Conservation (phyloP, 1,140 invertebrate genomes). For the Matsumurasca onukii region DNA sequence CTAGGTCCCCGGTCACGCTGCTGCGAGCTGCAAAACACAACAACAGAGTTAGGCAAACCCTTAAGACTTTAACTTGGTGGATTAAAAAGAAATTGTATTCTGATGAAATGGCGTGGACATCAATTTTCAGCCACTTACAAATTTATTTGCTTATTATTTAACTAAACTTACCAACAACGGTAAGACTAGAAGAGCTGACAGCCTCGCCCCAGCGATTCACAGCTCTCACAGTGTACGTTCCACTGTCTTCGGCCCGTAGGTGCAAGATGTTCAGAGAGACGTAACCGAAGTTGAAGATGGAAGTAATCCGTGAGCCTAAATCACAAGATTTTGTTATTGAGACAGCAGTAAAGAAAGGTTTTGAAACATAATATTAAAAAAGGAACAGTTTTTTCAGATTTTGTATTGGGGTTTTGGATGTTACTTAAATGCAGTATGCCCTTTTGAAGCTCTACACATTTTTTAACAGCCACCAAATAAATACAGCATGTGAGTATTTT, state of each 20-base stretch:
- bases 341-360: neutral
- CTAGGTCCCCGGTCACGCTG: conserved; percentile 80
- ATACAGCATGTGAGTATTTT: too few species aligned
- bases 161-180: conserved; percentile 61
- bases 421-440: too few species aligned
- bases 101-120: too few species aligned
- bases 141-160: too few species aligned
- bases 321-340: neutral
- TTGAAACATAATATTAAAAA: neutral
- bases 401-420: too few species aligned
- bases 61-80: too few species aligned
- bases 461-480: too few species aligned
- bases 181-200: conserved; percentile 74
- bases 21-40: conserved; percentile 71
- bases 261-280: conserved; percentile 97
- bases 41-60: too few species aligned
- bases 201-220: conserved; percentile 85
- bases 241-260: conserved; percentile 91
- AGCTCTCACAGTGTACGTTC: conserved; percentile 87
- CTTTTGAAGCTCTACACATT: too few species aligned
- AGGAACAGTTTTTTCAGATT: neutral
- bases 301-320: conserved; percentile 84
- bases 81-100: too few species aligned
- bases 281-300: conserved; percentile 98
- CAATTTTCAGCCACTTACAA: too few species aligned